These are phyloP conservation scores for Hyles euphorbiae DNA, from an alignment of 1,140 invertebrate species.

Conservation along the genomic window DNA sequence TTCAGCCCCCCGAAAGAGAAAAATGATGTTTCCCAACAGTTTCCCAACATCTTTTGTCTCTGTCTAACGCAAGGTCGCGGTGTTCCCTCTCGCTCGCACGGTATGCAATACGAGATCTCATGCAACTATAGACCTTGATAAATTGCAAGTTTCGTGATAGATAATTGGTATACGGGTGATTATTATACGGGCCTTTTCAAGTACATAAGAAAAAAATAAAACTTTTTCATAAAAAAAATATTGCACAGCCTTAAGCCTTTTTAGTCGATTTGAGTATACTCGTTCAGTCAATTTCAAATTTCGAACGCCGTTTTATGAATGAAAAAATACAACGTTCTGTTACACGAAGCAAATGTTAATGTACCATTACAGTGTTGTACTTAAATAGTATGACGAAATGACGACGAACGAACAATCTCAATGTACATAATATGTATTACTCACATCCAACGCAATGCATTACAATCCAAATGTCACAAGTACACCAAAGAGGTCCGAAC, in stretches of 20 bases:
- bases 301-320: too few relatives aligned
- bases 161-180: slow-evolving; percentile 68
- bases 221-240: not conserved
- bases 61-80: slow-evolving; percentile 53
- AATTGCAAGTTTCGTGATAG: slow-evolving; percentile 72
- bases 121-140: slow-evolving; percentile 71
- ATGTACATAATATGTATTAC: slow-evolving; percentile 48
- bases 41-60: slow-evolving; percentile 62
- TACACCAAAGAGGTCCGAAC: slow-evolving; percentile 24
- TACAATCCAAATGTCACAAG: slow-evolving; percentile 59
- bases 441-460: slow-evolving; percentile 66
- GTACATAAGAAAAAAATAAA: slow-evolving; percentile 27
- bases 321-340: too few relatives aligned
- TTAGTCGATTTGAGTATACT: too few relatives aligned
- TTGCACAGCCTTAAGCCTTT: too few relatives aligned
- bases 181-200: slow-evolving; percentile 51
- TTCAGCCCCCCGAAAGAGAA: slow-evolving; percentile 65
- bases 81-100: slow-evolving; percentile 57
- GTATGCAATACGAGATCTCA: slow-evolving; percentile 68
- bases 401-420: slow-evolving; percentile 65
- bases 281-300: not conserved
- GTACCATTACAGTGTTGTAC: slow-evolving; percentile 5
- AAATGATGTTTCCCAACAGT: slow-evolving; percentile 70
- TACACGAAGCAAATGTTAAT: slow-evolving; percentile 3
- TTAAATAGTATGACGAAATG: slow-evolving; percentile 11